Conservation (phyloP, 30 jellyfish, hydroid and myxozoan species). For the Aurelia coerulea region DNA sequence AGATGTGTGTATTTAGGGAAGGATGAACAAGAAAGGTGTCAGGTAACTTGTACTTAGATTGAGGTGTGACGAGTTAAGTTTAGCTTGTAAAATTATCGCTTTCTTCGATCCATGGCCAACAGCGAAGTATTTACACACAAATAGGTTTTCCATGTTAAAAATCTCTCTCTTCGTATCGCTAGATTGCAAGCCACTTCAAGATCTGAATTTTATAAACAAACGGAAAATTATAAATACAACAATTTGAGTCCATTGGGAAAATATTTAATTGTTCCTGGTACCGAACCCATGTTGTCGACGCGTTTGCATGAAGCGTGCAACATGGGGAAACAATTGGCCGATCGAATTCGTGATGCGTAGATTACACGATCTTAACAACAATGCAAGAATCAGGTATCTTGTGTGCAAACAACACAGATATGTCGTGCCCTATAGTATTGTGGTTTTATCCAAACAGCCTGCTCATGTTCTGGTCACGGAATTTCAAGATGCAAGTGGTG, state of each 20-base stretch:
- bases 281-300: background rate
- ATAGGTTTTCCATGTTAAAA: no score
- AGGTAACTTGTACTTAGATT: no score
- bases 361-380: slow-evolving; percentile 29
- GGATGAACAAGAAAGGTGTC: no score
- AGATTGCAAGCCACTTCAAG: no score
- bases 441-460: slow-evolving; percentile 71
- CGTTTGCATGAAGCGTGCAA: slow-evolving; percentile 9
- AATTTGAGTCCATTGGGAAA: background rate
- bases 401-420: slow-evolving; percentile 38
- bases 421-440: slow-evolving; percentile 70
- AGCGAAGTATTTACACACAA: no score
- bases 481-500: slow-evolving; percentile 15
- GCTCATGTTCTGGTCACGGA: slow-evolving; percentile 73
- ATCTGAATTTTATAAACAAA: no score
- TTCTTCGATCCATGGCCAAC: no score
- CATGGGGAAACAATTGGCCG: background rate
- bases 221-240: background rate
- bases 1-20: no score
- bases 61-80: no score
- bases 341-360: slow-evolving; percentile 55
- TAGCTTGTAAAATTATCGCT: no score
- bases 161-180: no score
- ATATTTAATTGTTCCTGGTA: background rate
- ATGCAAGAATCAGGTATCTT: slow-evolving; percentile 60